A percentile compares a stretch with the other conserved stretches of the same genome.
Conservation (phyloP, 1,140 invertebrate genomes). For the Atta texana region DNA sequence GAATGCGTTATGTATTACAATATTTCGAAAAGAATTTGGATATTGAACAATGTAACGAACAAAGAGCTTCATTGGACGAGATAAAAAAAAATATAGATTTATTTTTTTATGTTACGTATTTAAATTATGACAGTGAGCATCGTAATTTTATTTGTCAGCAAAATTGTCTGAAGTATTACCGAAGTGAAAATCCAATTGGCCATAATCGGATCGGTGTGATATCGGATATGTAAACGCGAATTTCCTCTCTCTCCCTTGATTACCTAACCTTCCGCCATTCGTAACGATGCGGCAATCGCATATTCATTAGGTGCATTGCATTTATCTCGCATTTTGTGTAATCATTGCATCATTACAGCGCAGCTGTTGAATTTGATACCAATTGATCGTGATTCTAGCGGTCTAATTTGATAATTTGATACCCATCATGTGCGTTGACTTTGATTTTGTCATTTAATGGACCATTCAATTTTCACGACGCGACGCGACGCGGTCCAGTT, state of each 20-base stretch:
- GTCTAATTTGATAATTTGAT: constrained; percentile 22
- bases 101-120: background rate
- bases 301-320: background rate
- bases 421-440: background rate
- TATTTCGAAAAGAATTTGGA: too few species aligned
- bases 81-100: background rate
- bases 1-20: too few species aligned
- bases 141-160: background rate
- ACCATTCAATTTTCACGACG: background rate
- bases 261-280: background rate
- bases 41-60: too few species aligned
- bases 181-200: background rate
- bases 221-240: background rate
- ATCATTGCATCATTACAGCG: background rate
- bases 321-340: constrained; percentile 16
- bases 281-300: background rate
- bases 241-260: background rate
- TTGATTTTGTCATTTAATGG: constrained; percentile 34
- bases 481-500: background rate
- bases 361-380: background rate
- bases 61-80: background rate
- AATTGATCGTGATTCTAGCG: background rate
- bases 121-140: background rate
- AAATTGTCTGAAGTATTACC: background rate
- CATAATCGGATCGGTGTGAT: background rate